phyloP scores from a whole-genome alignment of 2,888 invertebrate genomes.

The Heterodera filipjevi region DNA sequence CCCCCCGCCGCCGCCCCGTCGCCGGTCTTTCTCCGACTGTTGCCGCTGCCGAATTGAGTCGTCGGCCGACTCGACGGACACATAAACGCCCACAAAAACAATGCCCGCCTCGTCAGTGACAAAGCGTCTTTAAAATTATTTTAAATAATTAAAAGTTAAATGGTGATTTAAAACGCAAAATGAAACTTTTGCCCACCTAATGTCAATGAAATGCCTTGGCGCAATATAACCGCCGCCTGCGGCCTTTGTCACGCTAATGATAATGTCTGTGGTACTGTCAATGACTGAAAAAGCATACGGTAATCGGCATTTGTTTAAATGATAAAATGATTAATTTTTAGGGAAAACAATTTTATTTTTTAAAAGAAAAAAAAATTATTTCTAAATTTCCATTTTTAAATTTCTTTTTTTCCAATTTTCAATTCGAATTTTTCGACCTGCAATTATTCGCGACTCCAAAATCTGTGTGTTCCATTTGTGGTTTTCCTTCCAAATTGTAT shows the following conservation, averaged over 20 bases:
- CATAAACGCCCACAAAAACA: constrained; percentile 36
- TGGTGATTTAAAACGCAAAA: constrained; percentile 16
- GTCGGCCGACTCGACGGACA: constrained; percentile 35
- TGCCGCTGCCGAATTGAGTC: constrained; percentile 18
- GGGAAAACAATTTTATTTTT: too few relatives aligned
- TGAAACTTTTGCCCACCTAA: not conserved
- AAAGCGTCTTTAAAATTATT: constrained; percentile 39
- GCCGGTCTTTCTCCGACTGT: constrained; percentile 3
- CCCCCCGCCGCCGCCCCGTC: not conserved
- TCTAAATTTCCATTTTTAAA: too few relatives aligned
- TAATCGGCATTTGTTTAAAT: not conserved
- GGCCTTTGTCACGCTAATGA: constrained; percentile 54
- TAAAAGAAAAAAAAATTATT: too few relatives aligned
- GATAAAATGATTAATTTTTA: too few relatives aligned
- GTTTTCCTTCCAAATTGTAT: constrained; percentile 46
- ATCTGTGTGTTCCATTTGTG: constrained; percentile 52
- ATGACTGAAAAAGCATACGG: constrained; percentile 22
- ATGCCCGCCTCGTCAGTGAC: constrained; percentile 34
- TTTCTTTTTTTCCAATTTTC: too few relatives aligned
- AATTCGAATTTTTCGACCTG: not conserved
- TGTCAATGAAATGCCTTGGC: constrained; percentile 41
- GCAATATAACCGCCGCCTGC: constrained; percentile 59
- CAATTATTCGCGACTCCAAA: constrained; percentile 43
- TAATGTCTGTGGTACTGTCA: constrained; percentile 49
- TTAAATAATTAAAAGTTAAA: not conserved